phyloP scores from a whole-genome alignment of 2,888 invertebrate species.

The Syritta pipiens region DNA sequence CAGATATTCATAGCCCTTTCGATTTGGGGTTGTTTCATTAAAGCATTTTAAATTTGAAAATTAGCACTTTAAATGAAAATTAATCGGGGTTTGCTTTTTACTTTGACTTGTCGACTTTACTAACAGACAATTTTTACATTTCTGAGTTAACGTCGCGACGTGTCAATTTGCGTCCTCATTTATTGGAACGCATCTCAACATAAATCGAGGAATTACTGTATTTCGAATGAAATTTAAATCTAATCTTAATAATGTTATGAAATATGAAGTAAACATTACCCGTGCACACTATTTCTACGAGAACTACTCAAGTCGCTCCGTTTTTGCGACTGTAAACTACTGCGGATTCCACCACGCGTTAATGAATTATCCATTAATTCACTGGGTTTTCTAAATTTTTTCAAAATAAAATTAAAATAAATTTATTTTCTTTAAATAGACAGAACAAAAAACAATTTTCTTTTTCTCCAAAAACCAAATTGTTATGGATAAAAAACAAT shows the following conservation, averaged over 20 bases:
- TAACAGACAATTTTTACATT: too few species aligned
- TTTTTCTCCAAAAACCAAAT: constrained; percentile 20
- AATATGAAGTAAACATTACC: constrained; percentile 76
- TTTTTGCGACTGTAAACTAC: constrained; percentile 81
- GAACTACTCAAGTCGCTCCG: constrained; percentile 78
- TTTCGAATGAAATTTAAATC: too few species aligned
- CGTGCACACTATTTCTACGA: constrained; percentile 84
- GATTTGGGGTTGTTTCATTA: too few species aligned
- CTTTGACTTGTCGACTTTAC: too few species aligned
- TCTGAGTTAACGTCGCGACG: too few species aligned
- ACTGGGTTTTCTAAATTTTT: constrained; percentile 78
- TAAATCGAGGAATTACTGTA: too few species aligned
- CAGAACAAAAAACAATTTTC: background rate
- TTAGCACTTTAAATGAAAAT: too few species aligned
- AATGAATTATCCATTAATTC: constrained; percentile 82
- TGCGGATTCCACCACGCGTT: constrained; percentile 82
- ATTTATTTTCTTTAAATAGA: constrained; percentile 20
- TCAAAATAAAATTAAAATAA: constrained; percentile 50
- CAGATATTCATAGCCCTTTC: too few species aligned
- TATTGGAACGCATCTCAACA: too few species aligned
- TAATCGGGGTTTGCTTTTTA: too few species aligned
- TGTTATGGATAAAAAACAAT: constrained; percentile 6
- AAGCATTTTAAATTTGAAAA: too few species aligned
- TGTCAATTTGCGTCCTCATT: too few species aligned
- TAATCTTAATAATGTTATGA: constrained; percentile 32